phyloP scores from a whole-genome alignment of 2,797 vertebrate species.

The Discoglossus pictus region DNA sequence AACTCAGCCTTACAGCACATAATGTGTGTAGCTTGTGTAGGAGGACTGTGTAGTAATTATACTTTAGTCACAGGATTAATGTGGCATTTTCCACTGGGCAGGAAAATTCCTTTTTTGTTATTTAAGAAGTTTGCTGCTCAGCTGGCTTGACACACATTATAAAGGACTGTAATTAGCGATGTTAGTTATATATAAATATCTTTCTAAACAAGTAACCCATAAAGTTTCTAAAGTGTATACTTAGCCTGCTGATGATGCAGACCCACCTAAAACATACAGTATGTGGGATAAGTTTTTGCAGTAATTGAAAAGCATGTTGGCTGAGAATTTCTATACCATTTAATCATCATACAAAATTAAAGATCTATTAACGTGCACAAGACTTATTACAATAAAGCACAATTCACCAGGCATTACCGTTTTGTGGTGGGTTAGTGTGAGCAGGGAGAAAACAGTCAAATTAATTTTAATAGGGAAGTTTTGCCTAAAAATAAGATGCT shows the following conservation, averaged over 20 bases:
- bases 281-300: neutral
- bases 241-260: neutral
- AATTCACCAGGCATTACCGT: too few species aligned
- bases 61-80: slow-evolving; percentile 15
- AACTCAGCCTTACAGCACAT: slow-evolving; percentile 29
- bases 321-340: too few species aligned
- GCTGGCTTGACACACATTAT: neutral
- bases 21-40: slow-evolving; percentile 25
- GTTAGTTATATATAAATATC: neutral
- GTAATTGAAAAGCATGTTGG: neutral
- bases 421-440: too few species aligned
- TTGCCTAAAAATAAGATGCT: too few species aligned
- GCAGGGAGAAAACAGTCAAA: too few species aligned
- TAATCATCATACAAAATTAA: too few species aligned
- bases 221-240: neutral
- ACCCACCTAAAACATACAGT: neutral
- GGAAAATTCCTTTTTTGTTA: slow-evolving; percentile 23
- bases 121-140: slow-evolving; percentile 13
- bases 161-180: slow-evolving; percentile 5
- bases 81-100: slow-evolving; percentile 11
- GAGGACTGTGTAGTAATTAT: slow-evolving; percentile 35
- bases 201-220: slow-evolving; percentile 6
- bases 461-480: too few species aligned
- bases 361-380: too few species aligned
- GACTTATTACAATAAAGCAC: too few species aligned